These are phyloP conservation scores for Oxyteleia sp. DNA, from an alignment of 2,888 invertebrate genomes.

Conservation along the genomic window DNA sequence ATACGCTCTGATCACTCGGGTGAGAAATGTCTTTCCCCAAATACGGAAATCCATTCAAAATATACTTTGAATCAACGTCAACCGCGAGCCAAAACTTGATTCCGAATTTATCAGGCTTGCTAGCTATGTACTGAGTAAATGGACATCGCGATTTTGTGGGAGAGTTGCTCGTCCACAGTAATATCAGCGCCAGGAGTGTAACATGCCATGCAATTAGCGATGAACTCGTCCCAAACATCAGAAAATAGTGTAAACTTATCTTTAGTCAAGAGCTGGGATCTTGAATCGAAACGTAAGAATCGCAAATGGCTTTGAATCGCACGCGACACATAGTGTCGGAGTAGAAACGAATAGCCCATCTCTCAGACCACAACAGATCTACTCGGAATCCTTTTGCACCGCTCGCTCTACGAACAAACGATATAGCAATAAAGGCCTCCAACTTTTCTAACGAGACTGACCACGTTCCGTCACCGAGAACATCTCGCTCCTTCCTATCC, in stretches of 20 bases:
- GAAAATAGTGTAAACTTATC: constrained; percentile 76
- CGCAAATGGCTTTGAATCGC: constrained; percentile 37
- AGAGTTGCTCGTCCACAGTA: constrained; percentile 78
- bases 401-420: constrained; percentile 2
- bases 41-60: constrained; percentile 63
- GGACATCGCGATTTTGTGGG: not conserved
- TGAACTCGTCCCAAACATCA: constrained; percentile 73
- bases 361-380: not conserved
- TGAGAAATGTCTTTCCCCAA: constrained; percentile 67
- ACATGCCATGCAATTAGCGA: constrained; percentile 64
- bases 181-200: constrained; percentile 74
- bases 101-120: not conserved
- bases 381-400: not conserved
- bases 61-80: constrained; percentile 45
- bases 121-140: not conserved
- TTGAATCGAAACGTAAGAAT: constrained; percentile 68
- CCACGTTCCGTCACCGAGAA: constrained; percentile 4
- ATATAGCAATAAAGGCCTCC: constrained; percentile 3
- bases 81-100: not conserved
- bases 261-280: constrained; percentile 66
- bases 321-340: constrained; percentile 39
- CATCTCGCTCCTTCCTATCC: not conserved
- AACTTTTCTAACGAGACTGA: not conserved
- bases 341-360: constrained; percentile 56
- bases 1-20: constrained; percentile 35